phyloP scores from a whole-genome alignment of 2,797 vertebrate genomes.

The Amniataba percoides region DNA sequence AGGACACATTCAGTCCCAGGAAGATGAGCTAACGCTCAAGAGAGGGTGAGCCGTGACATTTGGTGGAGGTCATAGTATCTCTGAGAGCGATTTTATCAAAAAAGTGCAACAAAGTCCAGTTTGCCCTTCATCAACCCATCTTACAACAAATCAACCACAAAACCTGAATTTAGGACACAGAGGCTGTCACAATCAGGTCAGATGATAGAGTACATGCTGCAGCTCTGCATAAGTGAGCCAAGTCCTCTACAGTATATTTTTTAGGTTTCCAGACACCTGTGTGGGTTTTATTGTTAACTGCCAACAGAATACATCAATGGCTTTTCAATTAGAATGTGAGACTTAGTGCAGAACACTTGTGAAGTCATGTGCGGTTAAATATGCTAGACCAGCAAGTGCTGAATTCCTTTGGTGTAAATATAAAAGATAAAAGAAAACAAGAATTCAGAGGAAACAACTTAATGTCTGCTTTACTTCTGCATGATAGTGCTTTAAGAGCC shows the following conservation, averaged over 20 bases:
- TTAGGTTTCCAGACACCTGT: not conserved
- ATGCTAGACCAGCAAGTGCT: not conserved
- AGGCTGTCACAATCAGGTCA: not conserved
- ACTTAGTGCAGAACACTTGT: not conserved
- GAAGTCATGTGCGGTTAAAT: not conserved
- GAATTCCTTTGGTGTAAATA: too few species aligned
- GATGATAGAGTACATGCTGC: not conserved
- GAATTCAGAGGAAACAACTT: not conserved
- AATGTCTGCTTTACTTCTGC: not conserved
- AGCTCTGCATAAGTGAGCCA: too few species aligned
- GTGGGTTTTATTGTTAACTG: not conserved
- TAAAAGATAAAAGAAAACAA: too few species aligned
- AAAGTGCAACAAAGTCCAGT: not conserved
- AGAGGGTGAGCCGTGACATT: not conserved
- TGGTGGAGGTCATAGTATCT: not conserved
- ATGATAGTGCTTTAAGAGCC: not conserved
- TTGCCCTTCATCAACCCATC: not conserved
- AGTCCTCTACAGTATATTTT: not conserved
- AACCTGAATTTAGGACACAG: conserved; percentile 6
- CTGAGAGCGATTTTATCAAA: not conserved
- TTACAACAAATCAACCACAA: not conserved
- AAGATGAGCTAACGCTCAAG: not conserved
- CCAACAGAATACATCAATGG: not conserved
- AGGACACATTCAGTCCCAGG: not conserved
- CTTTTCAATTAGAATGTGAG: not conserved